phyloP scores from a whole-genome alignment of 2,113 vertebrate genomes.

The Ailuropoda melanoleuca region DNA sequence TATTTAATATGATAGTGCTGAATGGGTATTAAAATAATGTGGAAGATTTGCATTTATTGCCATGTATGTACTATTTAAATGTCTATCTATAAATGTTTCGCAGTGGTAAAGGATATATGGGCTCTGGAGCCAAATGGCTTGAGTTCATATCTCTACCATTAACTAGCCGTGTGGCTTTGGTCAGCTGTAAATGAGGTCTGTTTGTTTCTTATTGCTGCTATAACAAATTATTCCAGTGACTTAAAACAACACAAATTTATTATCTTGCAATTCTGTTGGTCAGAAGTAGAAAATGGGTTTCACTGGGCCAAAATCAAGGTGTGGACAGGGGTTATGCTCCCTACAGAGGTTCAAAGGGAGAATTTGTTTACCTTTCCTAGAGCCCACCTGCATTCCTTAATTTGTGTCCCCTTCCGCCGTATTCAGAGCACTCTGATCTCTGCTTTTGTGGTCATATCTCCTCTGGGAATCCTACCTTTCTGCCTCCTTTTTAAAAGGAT shows the following conservation, averaged over 20 bases:
- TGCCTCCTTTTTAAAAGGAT: neutral
- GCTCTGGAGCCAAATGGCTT: neutral
- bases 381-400: neutral
- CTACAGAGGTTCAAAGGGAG: neutral
- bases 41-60: neutral
- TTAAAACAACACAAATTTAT: neutral
- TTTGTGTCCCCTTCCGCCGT: neutral
- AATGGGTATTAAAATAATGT: constrained; percentile 37
- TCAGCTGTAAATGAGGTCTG: neutral
- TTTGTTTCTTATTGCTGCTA: neutral
- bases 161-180: neutral
- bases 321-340: neutral
- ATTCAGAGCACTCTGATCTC: neutral
- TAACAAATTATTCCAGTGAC: neutral
- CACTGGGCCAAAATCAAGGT: neutral
- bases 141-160: neutral
- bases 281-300: constrained; percentile 27
- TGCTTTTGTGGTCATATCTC: neutral
- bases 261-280: neutral
- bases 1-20: neutral
- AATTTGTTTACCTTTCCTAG: neutral
- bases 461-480: neutral
- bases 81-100: neutral
- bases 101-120: neutral
- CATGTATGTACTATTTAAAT: neutral